Percentiles rank a stretch among this genome's conserved stretches.
Evolutionary conservation across 2,888 invertebrate species (phyloP).

Genomic region (Scaptomyza parva): DNA sequence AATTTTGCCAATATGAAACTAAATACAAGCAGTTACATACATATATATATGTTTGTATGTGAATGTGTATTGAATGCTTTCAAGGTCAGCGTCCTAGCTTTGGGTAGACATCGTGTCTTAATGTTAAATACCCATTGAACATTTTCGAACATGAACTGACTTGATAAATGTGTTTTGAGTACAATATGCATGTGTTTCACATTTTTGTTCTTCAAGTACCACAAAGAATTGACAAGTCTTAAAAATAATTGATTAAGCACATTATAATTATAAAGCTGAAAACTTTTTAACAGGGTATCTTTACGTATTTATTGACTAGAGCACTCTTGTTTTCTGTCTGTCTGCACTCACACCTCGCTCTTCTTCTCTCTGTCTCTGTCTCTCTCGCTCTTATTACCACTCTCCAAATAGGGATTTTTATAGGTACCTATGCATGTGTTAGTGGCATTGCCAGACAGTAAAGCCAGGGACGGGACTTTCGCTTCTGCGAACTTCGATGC

Average conservation of each 20-base stretch:
- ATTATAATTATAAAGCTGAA: neutral
- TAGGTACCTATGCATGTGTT: neutral
- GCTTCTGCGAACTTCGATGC: neutral
- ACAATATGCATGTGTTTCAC: too few species aligned
- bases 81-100: constrained; percentile 4
- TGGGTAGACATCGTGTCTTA: neutral
- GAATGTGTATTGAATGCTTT: neutral
- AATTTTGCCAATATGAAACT: neutral
- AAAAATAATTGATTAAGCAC: constrained; percentile 16
- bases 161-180: neutral
- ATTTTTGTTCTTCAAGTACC: too few species aligned
- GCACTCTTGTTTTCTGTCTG: neutral
- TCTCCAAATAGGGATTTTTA: neutral
- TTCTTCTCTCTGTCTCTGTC: neutral
- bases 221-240: neutral
- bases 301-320: neutral
- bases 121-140: constrained; percentile 1
- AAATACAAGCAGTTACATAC: neutral
- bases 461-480: constrained; percentile 1
- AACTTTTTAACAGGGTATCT: neutral
- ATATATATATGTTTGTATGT: neutral
- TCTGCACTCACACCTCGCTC: neutral
- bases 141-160: too few species aligned
- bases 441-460: constrained; percentile 2
- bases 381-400: neutral